Conservation (phyloP, 2,888 invertebrate species). For the Dasysyrphus albostriatus region DNA sequence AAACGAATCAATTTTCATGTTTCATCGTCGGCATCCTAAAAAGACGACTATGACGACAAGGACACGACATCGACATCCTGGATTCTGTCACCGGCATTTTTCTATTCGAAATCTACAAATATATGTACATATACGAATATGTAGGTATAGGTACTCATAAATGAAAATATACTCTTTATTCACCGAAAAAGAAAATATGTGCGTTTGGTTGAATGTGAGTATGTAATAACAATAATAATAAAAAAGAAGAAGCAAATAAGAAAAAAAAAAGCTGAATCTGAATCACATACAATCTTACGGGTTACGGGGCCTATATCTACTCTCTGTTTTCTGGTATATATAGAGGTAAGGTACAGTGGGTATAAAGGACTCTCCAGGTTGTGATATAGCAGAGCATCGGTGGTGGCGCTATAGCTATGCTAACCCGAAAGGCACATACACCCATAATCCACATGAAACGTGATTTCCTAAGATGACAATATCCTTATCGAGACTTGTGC, state of each 20-base stretch:
- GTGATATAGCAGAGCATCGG: slow-evolving; percentile 12
- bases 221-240: slow-evolving; percentile 74
- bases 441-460: slow-evolving; percentile 74
- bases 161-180: slow-evolving; percentile 48
- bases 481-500: slow-evolving; percentile 75
- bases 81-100: slow-evolving; percentile 68
- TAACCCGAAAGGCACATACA: slow-evolving; percentile 63
- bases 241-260: slow-evolving; percentile 28
- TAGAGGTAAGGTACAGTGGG: neutral
- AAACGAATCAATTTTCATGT: slow-evolving; percentile 76
- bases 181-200: slow-evolving; percentile 36
- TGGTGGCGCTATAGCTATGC: slow-evolving; percentile 4
- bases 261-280: slow-evolving; percentile 39
- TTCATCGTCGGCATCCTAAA: slow-evolving; percentile 56
- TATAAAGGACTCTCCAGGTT: slow-evolving; percentile 46
- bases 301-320: slow-evolving; percentile 42
- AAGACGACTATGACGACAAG: slow-evolving; percentile 25
- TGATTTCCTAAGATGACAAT: slow-evolving; percentile 76
- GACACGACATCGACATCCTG: slow-evolving; percentile 15
- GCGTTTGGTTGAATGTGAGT: slow-evolving; percentile 42
- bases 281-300: slow-evolving; percentile 58
- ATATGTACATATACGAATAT: neutral
- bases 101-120: no score
- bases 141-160: slow-evolving; percentile 15
- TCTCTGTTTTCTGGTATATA: neutral